Percentiles rank a stretch among this genome's conserved stretches.
These are phyloP conservation scores for Delia radicum DNA, from an alignment of 1,140 invertebrate genomes.

Conservation along the genomic window DNA sequence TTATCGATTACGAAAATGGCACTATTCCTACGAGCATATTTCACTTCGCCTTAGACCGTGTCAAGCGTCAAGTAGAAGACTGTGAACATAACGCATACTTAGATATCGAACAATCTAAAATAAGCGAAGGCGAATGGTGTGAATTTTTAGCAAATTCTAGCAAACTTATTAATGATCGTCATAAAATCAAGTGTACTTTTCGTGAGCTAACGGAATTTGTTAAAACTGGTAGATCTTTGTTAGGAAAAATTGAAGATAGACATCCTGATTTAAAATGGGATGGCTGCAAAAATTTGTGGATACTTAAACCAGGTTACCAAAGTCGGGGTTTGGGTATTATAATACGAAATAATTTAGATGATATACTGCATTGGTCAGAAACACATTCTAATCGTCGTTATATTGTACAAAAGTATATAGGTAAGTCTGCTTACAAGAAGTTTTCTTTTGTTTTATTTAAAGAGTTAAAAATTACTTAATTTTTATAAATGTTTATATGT, in stretches of 20 bases:
- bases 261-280: slow-evolving; percentile 61
- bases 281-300: slow-evolving; percentile 86
- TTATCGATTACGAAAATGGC: slow-evolving; percentile 36
- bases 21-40: slow-evolving; percentile 55
- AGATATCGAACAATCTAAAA: slow-evolving; percentile 33
- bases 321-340: slow-evolving; percentile 85
- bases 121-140: slow-evolving; percentile 61
- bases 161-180: slow-evolving; percentile 57
- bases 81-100: slow-evolving; percentile 6
- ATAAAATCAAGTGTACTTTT: slow-evolving; percentile 55
- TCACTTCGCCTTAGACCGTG: slow-evolving; percentile 59
- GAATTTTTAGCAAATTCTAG: slow-evolving; percentile 62
- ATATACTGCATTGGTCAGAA: slow-evolving; percentile 68
- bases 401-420: slow-evolving; percentile 92
- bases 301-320: slow-evolving; percentile 85
- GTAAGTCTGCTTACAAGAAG: slow-evolving; percentile 62
- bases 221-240: slow-evolving; percentile 58
- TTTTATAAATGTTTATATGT: slow-evolving; percentile 10
- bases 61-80: slow-evolving; percentile 41
- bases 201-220: slow-evolving; percentile 58
- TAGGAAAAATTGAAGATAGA: slow-evolving; percentile 35
- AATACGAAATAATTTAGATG: slow-evolving; percentile 58
- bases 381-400: slow-evolving; percentile 69
- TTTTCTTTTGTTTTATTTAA: background rate
- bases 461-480: background rate